Evolutionary conservation across 2,113 vertebrate species (phyloP), one percentile per base, ranked within the genome.

Genomic region (Anoura caudifer): DNA sequence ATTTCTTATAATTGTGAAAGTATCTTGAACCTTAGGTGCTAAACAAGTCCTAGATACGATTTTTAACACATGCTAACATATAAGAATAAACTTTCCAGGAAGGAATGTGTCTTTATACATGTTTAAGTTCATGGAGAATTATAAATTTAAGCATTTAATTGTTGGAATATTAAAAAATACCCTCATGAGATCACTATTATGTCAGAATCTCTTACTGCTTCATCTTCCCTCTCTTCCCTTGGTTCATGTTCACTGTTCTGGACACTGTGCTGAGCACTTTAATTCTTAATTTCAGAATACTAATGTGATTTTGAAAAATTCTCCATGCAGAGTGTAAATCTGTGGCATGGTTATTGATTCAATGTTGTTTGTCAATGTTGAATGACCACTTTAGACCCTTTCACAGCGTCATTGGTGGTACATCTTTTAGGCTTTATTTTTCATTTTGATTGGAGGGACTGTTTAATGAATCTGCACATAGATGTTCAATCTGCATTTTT

Each of bases 351-450:
- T 76, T 45, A 80, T 50, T 76, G 70, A 72, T 72, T 67, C 9
- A 12, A 4, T 41, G 12, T 92, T 75, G 63, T 73, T 52, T 85
- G 94, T 56, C 90, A 61, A 33, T 47, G 0, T 73, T 84, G 31
- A 45, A 80, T 94, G 87, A 97, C 91, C 50, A 45, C 17, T 87
- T 96, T 94, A 59, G 95, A 96, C 93, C 7, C 33, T 84, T 86
- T 83, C 14, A 33, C 52, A 69, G 63, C 24, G 15, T 92, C 8
- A 95, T 22, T 76, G 89, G 72, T n/a, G 31, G 12, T 75, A 17
- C 13, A 14, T 77, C 95, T 41, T 89, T 69, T 17, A 50, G 19
- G 20, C 2, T 87, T 93, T 24, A 63, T 69, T 97, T 97, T 96
- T 47, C 80, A 0, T 96, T 97, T 97, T 97, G 17, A 70, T 80